Evolutionary conservation across 92 coral and sea anemone genomes (phyloP), one percentile per base, ranked within the genome.

Genomic region (Micromussa lordhowensis): DNA sequence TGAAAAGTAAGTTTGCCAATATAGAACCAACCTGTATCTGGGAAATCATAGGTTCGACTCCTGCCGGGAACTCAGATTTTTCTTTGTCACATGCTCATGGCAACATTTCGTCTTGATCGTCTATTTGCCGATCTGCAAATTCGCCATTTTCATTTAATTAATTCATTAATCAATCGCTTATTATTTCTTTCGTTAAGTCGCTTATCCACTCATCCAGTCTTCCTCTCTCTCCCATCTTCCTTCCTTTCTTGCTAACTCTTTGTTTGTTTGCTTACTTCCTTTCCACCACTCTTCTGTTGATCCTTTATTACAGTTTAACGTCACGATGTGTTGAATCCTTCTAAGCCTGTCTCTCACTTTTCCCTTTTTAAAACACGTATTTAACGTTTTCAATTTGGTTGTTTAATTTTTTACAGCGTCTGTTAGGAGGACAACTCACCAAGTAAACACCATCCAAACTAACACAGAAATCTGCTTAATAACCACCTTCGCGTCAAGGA

Each of bases 351-450:
- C 40, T 0, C n/a, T n/a, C 72, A 59, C 68, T 18, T 11, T 8
- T 31, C 4, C 4, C 13, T 8, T 38, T 28, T 44, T 81, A 26
- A 28, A 48, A 28, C 76, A 40, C n/a, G 26, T 6, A 18, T 44
- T 40, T 77, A 32, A 70, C 32, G 24, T 38, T 85, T 61, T 36
- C 30, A 63, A 74, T 85, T 22, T 34, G 66, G 49, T 40, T 74
- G 40, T 86, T 78, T 72, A 53, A 30, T 71, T 86, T 83, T 85
- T 75, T 86, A 32, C 83, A 86, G 89, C 66, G 24, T 22, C 51
- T 78, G 75, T 38, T 68, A 66, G 13, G 32, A 78, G 34, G 77
- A 59, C 64, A 40, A 68, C 40, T 36, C 55, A 55, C 16, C 70
- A 57, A 40, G 81, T 82, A 53, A 85, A 64, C 19, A 16, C 26